Evolutionary conservation across 1,140 invertebrate genomes (phyloP).

Genomic region (Bombus sibiricus): DNA sequence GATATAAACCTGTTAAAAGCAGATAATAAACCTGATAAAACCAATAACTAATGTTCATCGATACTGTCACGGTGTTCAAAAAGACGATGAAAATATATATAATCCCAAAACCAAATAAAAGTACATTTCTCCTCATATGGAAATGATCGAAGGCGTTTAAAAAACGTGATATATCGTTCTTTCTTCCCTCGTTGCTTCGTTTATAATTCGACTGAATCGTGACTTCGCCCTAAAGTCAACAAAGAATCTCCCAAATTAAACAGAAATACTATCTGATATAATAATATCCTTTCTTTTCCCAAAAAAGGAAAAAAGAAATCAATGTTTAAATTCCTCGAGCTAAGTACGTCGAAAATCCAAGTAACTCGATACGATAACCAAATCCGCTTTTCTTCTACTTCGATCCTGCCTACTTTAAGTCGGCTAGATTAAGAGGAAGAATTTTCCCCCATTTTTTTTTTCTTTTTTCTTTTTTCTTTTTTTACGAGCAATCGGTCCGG

Average conservation of each 20-base stretch:
- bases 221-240: neutral
- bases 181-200: neutral
- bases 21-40: neutral
- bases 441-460: neutral
- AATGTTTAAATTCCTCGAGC: neutral
- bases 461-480: conserved; percentile 1
- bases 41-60: neutral
- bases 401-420: neutral
- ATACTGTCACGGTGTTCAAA: neutral
- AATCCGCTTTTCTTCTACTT: neutral
- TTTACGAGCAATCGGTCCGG: conserved; percentile 40
- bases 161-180: neutral
- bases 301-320: neutral
- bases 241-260: neutral
- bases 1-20: neutral
- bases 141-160: neutral
- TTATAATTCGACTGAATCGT: neutral
- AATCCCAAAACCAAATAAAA: neutral
- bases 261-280: neutral
- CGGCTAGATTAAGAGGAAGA: neutral
- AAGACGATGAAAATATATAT: neutral
- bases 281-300: neutral
- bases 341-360: neutral
- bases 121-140: neutral
- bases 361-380: neutral